Evolutionary conservation across 1,140 invertebrate species (phyloP), one percentile per base, ranked within the genome.

Genomic region (Diorhabda sublineata): DNA sequence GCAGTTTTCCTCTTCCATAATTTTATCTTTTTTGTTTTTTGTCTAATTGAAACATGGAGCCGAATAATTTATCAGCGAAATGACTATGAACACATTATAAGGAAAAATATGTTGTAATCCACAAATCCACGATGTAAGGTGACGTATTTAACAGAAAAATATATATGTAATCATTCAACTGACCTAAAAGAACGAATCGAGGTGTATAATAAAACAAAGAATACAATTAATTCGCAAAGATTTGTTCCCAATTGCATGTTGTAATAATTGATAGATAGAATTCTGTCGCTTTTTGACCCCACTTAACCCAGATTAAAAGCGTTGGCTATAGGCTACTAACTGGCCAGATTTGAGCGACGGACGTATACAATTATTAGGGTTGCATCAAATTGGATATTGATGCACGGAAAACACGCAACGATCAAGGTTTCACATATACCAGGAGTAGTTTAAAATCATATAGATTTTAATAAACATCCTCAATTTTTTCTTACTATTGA

Each of bases 281-380:
- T 79, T 80, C 74, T 68, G 76, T 73, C 75, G 78, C 75, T 79
- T 79, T 79, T 79, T 79, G 77, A 79, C 79, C 78, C 74, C 78
- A 79, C 78, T 79, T 79, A 79, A 79, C 78, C 78, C 74, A 79
- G 78, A 79, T 79, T 78, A 79, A 77, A 76, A 72, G 70, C 73
- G 71, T 68, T 70, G 59, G 67, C 74, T 70, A 72, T 69, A 58
- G 58, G 61, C 67, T 67, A 67, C 8, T 60, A 59, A 67, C 57
- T 67, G 45, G 65, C 58, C 65, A 67, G 65, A 67, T 67, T 67
- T 67, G 65, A 45, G 65, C 41, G 65, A 67, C 65, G 58, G 42
- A 67, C 42, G 58, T 6, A 60, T 45, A 43, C 47, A 65, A 65
- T 65, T 26, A 26, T 26, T 65, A 58, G 64, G 64, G 64, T 65